Evolutionary conservation across 1,140 invertebrate species (phyloP).

Genomic region (Brachionus calyciflorus): DNA sequence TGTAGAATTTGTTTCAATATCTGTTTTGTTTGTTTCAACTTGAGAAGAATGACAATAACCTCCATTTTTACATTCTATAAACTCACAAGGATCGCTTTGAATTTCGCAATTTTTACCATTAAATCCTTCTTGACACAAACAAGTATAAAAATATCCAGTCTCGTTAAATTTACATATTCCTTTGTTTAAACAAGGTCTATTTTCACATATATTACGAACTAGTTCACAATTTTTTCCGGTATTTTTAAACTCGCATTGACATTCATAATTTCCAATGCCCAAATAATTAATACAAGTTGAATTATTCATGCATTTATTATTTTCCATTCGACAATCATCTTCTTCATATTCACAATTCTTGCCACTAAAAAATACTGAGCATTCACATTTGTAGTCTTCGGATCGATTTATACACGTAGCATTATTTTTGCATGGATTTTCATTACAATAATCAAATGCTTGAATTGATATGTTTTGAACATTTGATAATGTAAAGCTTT

Average conservation of each 20-base stretch:
- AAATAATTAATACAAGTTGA: constrained; percentile 40
- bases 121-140: background rate
- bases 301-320: background rate
- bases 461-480: background rate
- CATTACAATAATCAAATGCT: background rate
- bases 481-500: too few relatives aligned
- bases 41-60: background rate
- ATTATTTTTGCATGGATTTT: constrained; percentile 18
- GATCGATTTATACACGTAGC: background rate
- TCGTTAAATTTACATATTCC: constrained; percentile 1
- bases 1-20: background rate
- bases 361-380: background rate
- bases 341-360: constrained; percentile 2
- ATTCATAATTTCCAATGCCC: constrained; percentile 16
- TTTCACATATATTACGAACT: background rate
- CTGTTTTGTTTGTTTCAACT: background rate
- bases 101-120: constrained; percentile 28
- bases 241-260: constrained; percentile 3
- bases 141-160: background rate
- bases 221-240: constrained; percentile 16
- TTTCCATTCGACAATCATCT: constrained; percentile 11
- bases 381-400: background rate
- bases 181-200: constrained; percentile 6
- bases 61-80: constrained; percentile 23
- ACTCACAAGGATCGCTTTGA: constrained; percentile 4